Evolutionary conservation across 2,888 invertebrate species (phyloP), one percentile per base, ranked within the genome.

Genomic region (Copidosoma aretas): DNA sequence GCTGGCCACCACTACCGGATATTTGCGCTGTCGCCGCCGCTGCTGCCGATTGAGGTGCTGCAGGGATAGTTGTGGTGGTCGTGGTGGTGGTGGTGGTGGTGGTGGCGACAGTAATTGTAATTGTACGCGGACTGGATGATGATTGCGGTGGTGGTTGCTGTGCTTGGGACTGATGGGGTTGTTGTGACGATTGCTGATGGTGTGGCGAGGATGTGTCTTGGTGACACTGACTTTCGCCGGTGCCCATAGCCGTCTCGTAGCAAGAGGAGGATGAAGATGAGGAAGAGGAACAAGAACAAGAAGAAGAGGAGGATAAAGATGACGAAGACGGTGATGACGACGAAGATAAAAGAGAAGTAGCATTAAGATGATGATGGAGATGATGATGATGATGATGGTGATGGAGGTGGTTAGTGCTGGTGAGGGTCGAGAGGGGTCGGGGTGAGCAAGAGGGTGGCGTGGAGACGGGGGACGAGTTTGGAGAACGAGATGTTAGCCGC

Each of bases 401-500:
- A 68, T 73, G 72, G 68, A 71, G 53, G 64, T 54, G 77, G 60
- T 65, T 66, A 79, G 80, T 80, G 77, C 78, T 77, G 78, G 77
- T 77, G 77, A 78, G 79, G 68, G 78, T 77, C 76, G 79, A 80
- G 73, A 77, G 81, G 73, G 82, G 81, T 73, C 81, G 78, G 75
- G 82, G 81, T 77, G 82, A 80, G 75, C 80, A 80, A 71, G 82
- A 80, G 68, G 81, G 77, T 65, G 82, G 78, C 69, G 79, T 76
- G 73, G 81, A 79, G 68, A 78, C 78, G 65, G 82, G 80, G 72
- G 81, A 81, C 71, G 81, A 81, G 76, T 78, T 80, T 66, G 82
- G 82, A 80, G 80, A 81, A 79, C 78, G 77, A 79, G 82, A 78
- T 80, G 82, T 82, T 82, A 82, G 82, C 82, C 79, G 81, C 78